Base-by-base conservation (phyloP, 2,797 vertebrate species). In the Rachycentron canadum region DNA sequence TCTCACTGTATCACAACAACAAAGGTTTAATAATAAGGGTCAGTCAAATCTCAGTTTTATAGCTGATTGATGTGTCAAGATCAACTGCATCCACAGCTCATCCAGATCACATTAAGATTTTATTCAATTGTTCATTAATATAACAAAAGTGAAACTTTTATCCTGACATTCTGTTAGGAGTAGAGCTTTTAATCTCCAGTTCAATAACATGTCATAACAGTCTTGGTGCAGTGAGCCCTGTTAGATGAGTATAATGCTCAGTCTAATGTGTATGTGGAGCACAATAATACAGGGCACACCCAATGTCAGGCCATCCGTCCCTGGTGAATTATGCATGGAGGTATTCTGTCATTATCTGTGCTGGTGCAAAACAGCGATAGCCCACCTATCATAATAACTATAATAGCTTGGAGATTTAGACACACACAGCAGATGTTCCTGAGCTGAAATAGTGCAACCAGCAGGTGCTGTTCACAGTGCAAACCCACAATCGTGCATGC, bases 291-390 rank as follows among this genome's bases (percentile, higher is more conserved):
- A 69, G 74, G 79, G 72, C 79, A 73, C 74, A 65, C 73, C 73
- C 64, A 21, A 82, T 89, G 89, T 86, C 88, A 90, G 82, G 78
- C 80, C 81, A 75, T 69, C 73, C 50, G 17, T 91, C 86, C 80
- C 80, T 69, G 45, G 81, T 91, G 89, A 91, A 90, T 92, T 90
- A 92, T 89, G 86, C 88, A 89, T 84, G 66, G 63, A 81, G 76
- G 83, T 87, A 81, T 89, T 90, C 78, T 87, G 80, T 91, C 81
- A 91, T 91, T 86, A 88, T 91, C 91, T 88, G 71, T 86, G 81
- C 49, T 26, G 7, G 66, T 87, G 85, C 86, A 88, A 87, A 91
- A 86, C 62, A 57, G 64, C 34, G 74, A 90, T 88, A 86, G 82
- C 70, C 78, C 68, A 85, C 83, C 85, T 83, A 84, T 90, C 88